Evolutionary conservation across 2,888 invertebrate genomes (phyloP), one percentile per base, ranked within the genome.

Genomic region (Amphipoea oculea): DNA sequence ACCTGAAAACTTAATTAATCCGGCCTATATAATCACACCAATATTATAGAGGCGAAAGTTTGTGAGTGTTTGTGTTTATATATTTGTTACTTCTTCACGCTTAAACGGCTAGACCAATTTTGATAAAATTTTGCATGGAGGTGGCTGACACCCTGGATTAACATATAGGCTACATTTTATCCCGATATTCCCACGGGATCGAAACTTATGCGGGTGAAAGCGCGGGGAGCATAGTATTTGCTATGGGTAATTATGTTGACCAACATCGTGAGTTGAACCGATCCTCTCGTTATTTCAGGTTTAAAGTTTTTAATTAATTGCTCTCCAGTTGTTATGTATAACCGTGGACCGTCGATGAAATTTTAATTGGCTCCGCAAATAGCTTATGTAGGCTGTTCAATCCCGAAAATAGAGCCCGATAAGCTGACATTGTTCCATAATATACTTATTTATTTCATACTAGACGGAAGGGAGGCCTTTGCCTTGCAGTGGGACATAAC

Each of bases 221-320:
- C 36, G 36, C 36, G 36, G 36, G 36, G 36, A 2, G 36, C 36
- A 36, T 42, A 60, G n/a, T 51, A 45, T 79, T 62, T 36, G 36
- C 23, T 20, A 14, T 71, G 23, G 40, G 66, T 42, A 73, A 69
- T 68, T 29, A 73, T 45, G 62, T 54, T 67, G 17, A 45, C 45
- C n/a, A 20, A 65, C 29, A 29, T 65, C 17, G 76, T 82, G 42
- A 67, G 60, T 45, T 66, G 11, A 65, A 40, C 54, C 1, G 14
- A 71, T 40, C 36, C 42, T 20, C 42, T 20, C 42, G 60, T 70
- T 65, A 48, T 57, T 69, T 66, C 51, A 65, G 63, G n/a, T 29
- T 63, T n/a, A 69, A 84, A 79, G 69, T 73, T 84, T 79, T 82
- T 70, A 82, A 84, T 79, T 73, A 54, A 72, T 29, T 29, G 51